These are phyloP conservation scores for Drosophila gaucha DNA, from an alignment of 2,888 invertebrate genomes.

Conservation along the genomic window DNA sequence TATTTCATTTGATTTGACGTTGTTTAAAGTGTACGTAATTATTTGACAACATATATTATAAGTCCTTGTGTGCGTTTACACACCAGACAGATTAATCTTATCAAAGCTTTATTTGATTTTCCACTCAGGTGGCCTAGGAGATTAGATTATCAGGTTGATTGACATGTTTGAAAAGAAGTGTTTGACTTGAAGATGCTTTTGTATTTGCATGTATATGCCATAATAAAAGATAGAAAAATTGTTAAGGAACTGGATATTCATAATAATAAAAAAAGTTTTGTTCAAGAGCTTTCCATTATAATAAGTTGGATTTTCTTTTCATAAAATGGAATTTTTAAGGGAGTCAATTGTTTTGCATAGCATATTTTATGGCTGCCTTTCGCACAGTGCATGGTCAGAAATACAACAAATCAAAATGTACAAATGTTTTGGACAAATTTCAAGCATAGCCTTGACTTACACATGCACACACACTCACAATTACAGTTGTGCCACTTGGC, in stretches of 20 bases:
- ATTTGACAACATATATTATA: background rate
- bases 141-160: slow-evolving; percentile 7
- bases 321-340: background rate
- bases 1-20: background rate
- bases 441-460: slow-evolving; percentile 67
- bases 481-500: slow-evolving; percentile 50
- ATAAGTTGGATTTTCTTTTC: background rate
- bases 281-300: too few relatives aligned
- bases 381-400: slow-evolving; percentile 31
- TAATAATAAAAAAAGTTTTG: too few relatives aligned
- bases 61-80: background rate
- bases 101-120: slow-evolving; percentile 33
- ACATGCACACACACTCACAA: slow-evolving; percentile 10
- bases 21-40: background rate
- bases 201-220: background rate
- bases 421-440: slow-evolving; percentile 72
- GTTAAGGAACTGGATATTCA: background rate
- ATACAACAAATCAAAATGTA: slow-evolving; percentile 75
- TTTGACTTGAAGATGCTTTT: background rate
- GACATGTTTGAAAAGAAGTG: slow-evolving; percentile 11
- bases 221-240: background rate
- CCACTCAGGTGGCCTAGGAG: background rate
- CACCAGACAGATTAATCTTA: slow-evolving; percentile 25
- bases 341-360: background rate
- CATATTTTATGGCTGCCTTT: slow-evolving; percentile 26